These are phyloP conservation scores for Aplysia californica DNA, from an alignment of 1,140 invertebrate genomes.

Conservation along the genomic window DNA sequence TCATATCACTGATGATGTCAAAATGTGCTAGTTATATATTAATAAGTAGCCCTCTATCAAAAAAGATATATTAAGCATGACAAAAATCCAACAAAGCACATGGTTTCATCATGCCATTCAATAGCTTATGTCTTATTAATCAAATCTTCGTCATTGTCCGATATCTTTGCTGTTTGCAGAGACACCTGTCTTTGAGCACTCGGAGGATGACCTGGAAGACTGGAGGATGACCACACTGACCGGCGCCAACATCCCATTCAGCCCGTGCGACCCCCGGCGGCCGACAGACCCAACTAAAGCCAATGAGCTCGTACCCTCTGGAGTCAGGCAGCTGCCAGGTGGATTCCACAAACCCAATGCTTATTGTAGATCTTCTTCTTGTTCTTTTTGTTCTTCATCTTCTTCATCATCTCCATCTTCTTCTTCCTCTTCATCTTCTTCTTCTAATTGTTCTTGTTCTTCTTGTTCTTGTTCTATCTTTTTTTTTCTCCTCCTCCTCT, in stretches of 20 bases:
- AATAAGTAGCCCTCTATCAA: too few relatives aligned
- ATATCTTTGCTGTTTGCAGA: too few relatives aligned
- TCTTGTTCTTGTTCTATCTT: neutral
- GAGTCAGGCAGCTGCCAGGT: too few relatives aligned
- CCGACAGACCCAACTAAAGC: constrained; percentile 17
- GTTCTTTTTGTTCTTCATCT: neutral
- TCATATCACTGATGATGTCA: too few relatives aligned
- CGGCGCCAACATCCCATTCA: constrained; percentile 49
- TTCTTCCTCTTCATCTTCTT: neutral
- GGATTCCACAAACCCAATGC: too few relatives aligned
- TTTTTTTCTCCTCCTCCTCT: neutral
- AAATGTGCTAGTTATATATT: too few relatives aligned
- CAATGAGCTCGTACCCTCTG: too few relatives aligned
- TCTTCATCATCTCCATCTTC: neutral
- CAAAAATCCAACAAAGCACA: too few relatives aligned
- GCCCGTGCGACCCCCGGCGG: constrained; percentile 41
- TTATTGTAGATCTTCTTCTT: neutral
- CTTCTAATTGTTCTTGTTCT: neutral
- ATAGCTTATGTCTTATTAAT: too few relatives aligned
- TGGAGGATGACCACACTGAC: constrained; percentile 49
- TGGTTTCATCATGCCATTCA: too few relatives aligned
- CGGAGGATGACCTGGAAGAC: constrained; percentile 43
- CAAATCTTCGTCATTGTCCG: too few relatives aligned
- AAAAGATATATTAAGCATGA: too few relatives aligned
- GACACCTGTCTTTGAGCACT: constrained; percentile 37